Base-by-base conservation (phyloP, 2,888 invertebrate genomes). In the Lumbricus terrestris region DNA sequence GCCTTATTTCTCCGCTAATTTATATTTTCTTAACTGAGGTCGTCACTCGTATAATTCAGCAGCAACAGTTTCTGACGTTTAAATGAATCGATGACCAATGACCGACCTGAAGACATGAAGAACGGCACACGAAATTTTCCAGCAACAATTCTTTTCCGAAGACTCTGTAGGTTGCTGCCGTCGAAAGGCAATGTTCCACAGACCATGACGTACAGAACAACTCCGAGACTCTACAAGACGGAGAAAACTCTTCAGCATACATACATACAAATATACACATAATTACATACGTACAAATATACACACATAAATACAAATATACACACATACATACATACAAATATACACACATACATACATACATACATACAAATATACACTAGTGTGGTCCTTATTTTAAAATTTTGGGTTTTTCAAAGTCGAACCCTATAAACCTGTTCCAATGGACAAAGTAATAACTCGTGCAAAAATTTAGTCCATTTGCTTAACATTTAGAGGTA, bases 131-230 rank as follows among this genome's bases (percentile, higher is more conserved):
- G 96, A 96, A 98, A 98, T 95, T 98, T 96, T 91, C 99, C 99
- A 91, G 97, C 97, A 90, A 99, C 96, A 92, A 99, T 98, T 92
- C 98, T 96, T 90, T 96, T 97, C 93, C 98, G 96, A 92, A 99
- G 96, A 91, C 97, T 97, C 95, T 97, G 98, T 92, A 99, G 96
- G 88, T 98, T 98, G 94, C 97, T 97, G 93, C 98, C 98, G 95
- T 99, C 98, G 95, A 99, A 99, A 42, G 99, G 99, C 93, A 99
- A 96, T 92, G 98, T 97, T 91, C 99, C 99, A 95, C 98, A 98
- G 42, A 99, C 98, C 93, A 99, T 96, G 91, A 99, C 98, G 95
- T 98, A 99, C 91, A 99, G 96, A 92, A 99, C 98, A 92, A 99
- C 99, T 90, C 99, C 99, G 94, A 99, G 96, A 94, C 98, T 98